Evolutionary conservation across 2,888 invertebrate genomes (phyloP).

Genomic region (Brachyptera putata): DNA sequence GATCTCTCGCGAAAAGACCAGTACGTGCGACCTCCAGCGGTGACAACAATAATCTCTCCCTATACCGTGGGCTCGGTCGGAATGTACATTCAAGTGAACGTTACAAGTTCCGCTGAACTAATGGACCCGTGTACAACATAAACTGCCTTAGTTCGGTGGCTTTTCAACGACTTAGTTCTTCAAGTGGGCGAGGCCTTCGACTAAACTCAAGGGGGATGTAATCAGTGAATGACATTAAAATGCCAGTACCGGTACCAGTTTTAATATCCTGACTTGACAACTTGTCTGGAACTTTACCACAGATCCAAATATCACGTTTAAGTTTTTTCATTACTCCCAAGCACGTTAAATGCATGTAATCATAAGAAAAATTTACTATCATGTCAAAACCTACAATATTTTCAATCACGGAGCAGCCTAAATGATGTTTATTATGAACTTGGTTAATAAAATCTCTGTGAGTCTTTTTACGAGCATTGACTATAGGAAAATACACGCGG

Average conservation of each 20-base stretch:
- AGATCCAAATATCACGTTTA: slow-evolving; percentile 26
- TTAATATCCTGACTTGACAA: slow-evolving; percentile 18
- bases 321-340: slow-evolving; percentile 29
- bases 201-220: slow-evolving; percentile 35
- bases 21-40: too few relatives aligned
- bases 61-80: too few relatives aligned
- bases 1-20: too few relatives aligned
- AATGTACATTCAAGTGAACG: too few relatives aligned
- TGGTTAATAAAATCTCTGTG: slow-evolving; percentile 26
- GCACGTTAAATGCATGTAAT: slow-evolving; percentile 32
- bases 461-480: slow-evolving; percentile 18
- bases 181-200: slow-evolving; percentile 36
- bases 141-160: slow-evolving; percentile 38
- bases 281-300: slow-evolving; percentile 24
- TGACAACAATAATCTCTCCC: too few relatives aligned
- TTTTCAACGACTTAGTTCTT: slow-evolving; percentile 37
- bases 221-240: slow-evolving; percentile 13
- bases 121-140: slow-evolving; percentile 37
- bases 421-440: slow-evolving; percentile 22
- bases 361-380: slow-evolving; percentile 23
- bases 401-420: slow-evolving; percentile 22
- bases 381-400: slow-evolving; percentile 24
- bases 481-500: slow-evolving; percentile 27
- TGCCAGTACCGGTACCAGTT: background rate
- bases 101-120: slow-evolving; percentile 33